Conservation (phyloP, 92 coral and sea anemone species). For the Micromussa lordhowensis region DNA sequence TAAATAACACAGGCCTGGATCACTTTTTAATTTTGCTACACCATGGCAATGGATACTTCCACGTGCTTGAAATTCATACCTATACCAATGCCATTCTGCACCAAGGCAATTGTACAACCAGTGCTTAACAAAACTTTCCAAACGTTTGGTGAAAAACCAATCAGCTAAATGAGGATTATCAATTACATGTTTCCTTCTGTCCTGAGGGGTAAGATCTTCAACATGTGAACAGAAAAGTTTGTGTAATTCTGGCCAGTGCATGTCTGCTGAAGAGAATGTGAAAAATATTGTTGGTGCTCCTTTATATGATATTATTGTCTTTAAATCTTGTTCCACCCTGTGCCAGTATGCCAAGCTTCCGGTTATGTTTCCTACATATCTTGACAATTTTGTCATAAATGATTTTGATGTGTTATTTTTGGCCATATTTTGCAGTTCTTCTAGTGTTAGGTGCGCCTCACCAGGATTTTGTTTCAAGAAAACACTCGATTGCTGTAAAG, state of each 20-base stretch:
- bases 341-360: constrained; percentile 59
- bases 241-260: constrained; percentile 71
- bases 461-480: constrained; percentile 66
- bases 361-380: constrained; percentile 45
- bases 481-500: constrained; percentile 57
- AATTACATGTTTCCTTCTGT: constrained; percentile 53
- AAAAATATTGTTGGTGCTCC: constrained; percentile 42
- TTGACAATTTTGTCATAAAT: constrained; percentile 56
- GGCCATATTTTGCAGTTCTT: constrained; percentile 57
- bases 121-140: constrained; percentile 58
- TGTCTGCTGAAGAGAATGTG: constrained; percentile 67
- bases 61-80: constrained; percentile 68
- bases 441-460: constrained; percentile 63
- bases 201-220: constrained; percentile 47
- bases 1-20: constrained; percentile 68
- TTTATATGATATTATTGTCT: constrained; percentile 33
- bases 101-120: constrained; percentile 53
- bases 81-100: constrained; percentile 58
- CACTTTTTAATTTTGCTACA: constrained; percentile 63
- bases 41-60: constrained; percentile 76
- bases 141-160: constrained; percentile 63
- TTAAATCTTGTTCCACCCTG: constrained; percentile 42
- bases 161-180: constrained; percentile 69
- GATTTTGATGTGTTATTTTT: constrained; percentile 21
- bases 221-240: constrained; percentile 40